These are phyloP conservation scores for Catostomus latipinnis DNA, from an alignment of 2,797 vertebrate species.

Conservation along the genomic window DNA sequence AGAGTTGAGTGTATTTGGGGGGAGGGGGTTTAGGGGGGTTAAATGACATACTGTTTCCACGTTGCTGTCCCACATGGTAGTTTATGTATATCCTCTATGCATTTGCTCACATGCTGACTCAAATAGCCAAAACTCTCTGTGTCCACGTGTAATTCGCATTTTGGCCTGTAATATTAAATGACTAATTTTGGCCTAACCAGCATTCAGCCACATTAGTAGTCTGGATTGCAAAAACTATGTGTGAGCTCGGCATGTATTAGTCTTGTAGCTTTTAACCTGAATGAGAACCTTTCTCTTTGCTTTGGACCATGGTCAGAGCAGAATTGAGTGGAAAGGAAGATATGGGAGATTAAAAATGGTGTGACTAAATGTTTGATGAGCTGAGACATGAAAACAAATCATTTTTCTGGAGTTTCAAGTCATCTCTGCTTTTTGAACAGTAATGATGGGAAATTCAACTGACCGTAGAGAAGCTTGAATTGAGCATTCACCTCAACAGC, in stretches of 20 bases:
- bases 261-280: constrained; percentile 6
- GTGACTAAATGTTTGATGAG: constrained; percentile 54
- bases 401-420: constrained; percentile 53
- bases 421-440: not conserved
- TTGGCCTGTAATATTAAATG: constrained; percentile 36
- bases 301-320: constrained; percentile 47
- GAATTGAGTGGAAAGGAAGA: constrained; percentile 24
- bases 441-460: constrained; percentile 31
- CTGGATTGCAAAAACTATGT: constrained; percentile 30
- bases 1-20: not conserved
- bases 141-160: constrained; percentile 28
- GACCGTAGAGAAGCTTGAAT: not conserved
- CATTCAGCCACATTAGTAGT: constrained; percentile 26
- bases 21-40: constrained; percentile 1
- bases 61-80: constrained; percentile 6
- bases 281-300: constrained; percentile 2
- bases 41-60: constrained; percentile 41
- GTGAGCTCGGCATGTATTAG: constrained; percentile 20
- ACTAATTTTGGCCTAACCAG: constrained; percentile 20
- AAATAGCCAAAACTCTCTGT: constrained; percentile 1
- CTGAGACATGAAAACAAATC: constrained; percentile 66
- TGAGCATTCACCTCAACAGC: too few species aligned
- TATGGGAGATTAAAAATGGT: constrained; percentile 24
- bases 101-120: not conserved
- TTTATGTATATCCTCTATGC: not conserved